Evolutionary conservation across 2,888 invertebrate genomes (phyloP), one percentile per base, ranked within the genome.

Genomic region (Celastrina argiolus): DNA sequence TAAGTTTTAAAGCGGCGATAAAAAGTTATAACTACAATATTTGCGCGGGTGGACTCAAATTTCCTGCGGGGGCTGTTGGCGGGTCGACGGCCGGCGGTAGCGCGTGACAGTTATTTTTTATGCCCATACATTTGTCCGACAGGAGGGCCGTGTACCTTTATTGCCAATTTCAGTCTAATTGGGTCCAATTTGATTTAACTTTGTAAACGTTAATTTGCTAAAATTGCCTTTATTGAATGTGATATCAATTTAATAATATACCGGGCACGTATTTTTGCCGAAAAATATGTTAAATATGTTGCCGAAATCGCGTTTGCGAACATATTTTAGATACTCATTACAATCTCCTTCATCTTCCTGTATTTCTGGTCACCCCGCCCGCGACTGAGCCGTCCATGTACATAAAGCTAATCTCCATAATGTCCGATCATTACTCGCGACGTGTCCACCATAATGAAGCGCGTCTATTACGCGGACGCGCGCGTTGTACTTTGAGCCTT

Each of bases 381-480:
- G 45, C 45, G 10, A 18, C 45, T 7, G 45, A 4, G 45, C n/a
- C 2, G 45, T 8, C 45, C 16, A 12, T 18, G 22, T 51, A 51
- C 22, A 51, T 10, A 16, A 12, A 51, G 51, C 22, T 12, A 51
- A 51, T 51, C 51, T 51, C 18, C 51, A 10, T 51, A 51, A 51
- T 51, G 12, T 51, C 51, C 51, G 51, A 51, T 51, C 51, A 51
- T 51, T 51, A 51, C 51, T 51, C 51, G 51, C 51, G 51, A 22
- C 51, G 51, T 51, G 51, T 51, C 51, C 51, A 22, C 51, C 51
- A 51, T 51, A 51, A 64, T 65, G 66, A 64, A 65, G 69, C 61
- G 58, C 22, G 56, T 45, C 45, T 39, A 22, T 63, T 61, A 64
- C 66, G 66, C 65, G 64, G 26, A 7, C 10, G 22, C 18, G 1